Base-by-base conservation (phyloP, 2,113 vertebrate species). In the Loxodonta africana region DNA sequence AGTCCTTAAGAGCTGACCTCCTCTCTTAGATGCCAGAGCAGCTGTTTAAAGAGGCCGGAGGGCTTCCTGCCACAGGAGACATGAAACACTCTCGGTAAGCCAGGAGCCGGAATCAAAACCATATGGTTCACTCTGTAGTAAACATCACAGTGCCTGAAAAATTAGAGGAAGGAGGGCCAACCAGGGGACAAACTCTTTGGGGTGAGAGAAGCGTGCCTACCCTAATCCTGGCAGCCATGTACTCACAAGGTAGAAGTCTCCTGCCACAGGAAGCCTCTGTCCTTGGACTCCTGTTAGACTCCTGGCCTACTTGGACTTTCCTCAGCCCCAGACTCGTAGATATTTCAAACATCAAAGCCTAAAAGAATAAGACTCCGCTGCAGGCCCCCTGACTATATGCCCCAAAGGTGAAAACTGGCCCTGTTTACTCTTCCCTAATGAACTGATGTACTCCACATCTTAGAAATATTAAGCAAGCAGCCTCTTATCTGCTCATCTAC, bases 121-220 rank as follows among this genome's bases (percentile, higher is more conserved):
- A 97, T 91, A 93, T 93, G 96, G 48, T 93, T 91, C 76, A 8
- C 71, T 95, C 83, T 80, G 71, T 71, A 93, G 87, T 83, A 74
- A 97, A 97, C 92, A 95, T 95, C 95, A 97, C 87, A 97, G 90
- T 17, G 84, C 51, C 94, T 93, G 41, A 93, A 95, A 92, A 65
- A 57, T 77, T 83, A 88, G 73, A 94, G 37, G 57, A 93, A 96
- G 80, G 33, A 86, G 80, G 73, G 80, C 95, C 83, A 95, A 44
- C 48, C 62, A 94, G 41, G 63, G 81, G 76, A 87, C 73, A 93
- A 57, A 15, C 10, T 89, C 77, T 92, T 93, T 46, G n/a, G 92
- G 83, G 63, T 67, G 41, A 95, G 44, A 44, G 8, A 14, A 28
- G 48, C 41, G 37, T 5, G 9, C 26, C 65, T 77, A 41, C 37